Base-by-base conservation (phyloP, 2,797 vertebrate species). In the Pelochelys cantorii region DNA sequence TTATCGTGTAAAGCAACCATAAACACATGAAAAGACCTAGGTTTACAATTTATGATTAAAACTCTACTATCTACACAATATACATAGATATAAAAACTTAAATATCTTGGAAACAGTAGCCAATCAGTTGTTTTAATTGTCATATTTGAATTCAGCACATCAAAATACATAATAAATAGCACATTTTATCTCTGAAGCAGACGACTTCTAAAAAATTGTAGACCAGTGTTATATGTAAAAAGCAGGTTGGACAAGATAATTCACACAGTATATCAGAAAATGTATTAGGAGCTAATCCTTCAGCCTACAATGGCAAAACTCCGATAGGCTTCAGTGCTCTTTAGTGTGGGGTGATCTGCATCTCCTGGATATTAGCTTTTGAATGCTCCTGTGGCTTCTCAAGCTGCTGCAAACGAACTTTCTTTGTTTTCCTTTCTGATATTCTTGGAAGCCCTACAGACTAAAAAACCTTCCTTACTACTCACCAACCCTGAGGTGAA, bases 191-290 rank as follows among this genome's bases (percentile, higher is more conserved):
- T n/a, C n/a, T n/a, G n/a, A n/a, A n/a, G n/a, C n/a, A n/a, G n/a
- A n/a, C n/a, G n/a, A n/a, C n/a, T n/a, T n/a, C n/a, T n/a, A n/a
- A n/a, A n/a, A n/a, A n/a, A n/a, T n/a, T n/a, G n/a, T n/a, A n/a
- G n/a, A n/a, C n/a, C n/a, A n/a, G n/a, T n/a, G n/a, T n/a, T n/a
- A 56, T 88, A 93, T 93, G 86, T 85, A 88, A 93, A 80, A 85
- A 89, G 86, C 27, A 62, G 75, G 1, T 57, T 71, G 90, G 83
- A 90, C 90, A 94, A 7, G 9, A 2, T 80, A 90, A 86, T 92
- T 94, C 89, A 80, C 20, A 74, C 79, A 77, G 27, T 81, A 84
- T 12, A 71, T 82, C 71, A 68, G 18, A 88, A 89, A 84, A 84
- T 18, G 15, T 29, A 2, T 10, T 42, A 34, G 81, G 31, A 93